Conservation (phyloP, 1,140 invertebrate genomes). For the Drosophila sucinea region DNA sequence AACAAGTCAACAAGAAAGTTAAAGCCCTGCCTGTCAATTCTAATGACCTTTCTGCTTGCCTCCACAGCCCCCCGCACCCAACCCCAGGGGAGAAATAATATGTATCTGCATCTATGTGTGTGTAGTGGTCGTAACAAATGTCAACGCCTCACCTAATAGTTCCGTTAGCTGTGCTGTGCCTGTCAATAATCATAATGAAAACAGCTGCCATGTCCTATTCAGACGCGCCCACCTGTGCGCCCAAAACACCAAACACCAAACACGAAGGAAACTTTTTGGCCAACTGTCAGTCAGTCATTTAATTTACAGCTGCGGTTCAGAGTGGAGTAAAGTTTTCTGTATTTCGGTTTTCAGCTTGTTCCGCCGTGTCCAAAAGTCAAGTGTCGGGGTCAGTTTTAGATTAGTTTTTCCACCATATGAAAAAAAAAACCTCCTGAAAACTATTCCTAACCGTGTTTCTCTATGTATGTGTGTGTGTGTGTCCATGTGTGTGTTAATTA, state of each 20-base stretch:
- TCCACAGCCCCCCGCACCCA: slow-evolving; percentile 18
- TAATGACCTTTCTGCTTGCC: slow-evolving; percentile 77
- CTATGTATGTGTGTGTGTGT: slow-evolving; percentile 17
- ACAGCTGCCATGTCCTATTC: slow-evolving; percentile 60
- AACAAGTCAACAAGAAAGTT: slow-evolving; percentile 50
- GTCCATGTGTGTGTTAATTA: slow-evolving; percentile 60
- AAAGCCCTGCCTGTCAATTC: slow-evolving; percentile 44
- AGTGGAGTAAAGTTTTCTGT: background rate
- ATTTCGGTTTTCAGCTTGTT: slow-evolving; percentile 24
- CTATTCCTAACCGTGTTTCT: slow-evolving; percentile 23
- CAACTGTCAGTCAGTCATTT: slow-evolving; percentile 75
- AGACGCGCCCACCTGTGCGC: slow-evolving; percentile 17
- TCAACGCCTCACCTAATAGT: slow-evolving; percentile 76
- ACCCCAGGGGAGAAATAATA: slow-evolving; percentile 33
- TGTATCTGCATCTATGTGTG: background rate
- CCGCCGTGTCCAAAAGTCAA: slow-evolving; percentile 53
- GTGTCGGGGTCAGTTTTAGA: slow-evolving; percentile 71
- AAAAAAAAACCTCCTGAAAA: slow-evolving; percentile 28
- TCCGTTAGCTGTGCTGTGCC: slow-evolving; percentile 55
- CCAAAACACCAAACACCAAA: background rate
- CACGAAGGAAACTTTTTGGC: slow-evolving; percentile 47
- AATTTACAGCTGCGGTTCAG: slow-evolving; percentile 73
- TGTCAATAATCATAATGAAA: slow-evolving; percentile 78
- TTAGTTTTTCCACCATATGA: slow-evolving; percentile 65
- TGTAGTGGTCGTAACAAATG: slow-evolving; percentile 48